Percentiles rank a stretch among this genome's conserved stretches.
Conservation (phyloP, 2,888 invertebrate genomes). For the Iselma pallidipennis region DNA sequence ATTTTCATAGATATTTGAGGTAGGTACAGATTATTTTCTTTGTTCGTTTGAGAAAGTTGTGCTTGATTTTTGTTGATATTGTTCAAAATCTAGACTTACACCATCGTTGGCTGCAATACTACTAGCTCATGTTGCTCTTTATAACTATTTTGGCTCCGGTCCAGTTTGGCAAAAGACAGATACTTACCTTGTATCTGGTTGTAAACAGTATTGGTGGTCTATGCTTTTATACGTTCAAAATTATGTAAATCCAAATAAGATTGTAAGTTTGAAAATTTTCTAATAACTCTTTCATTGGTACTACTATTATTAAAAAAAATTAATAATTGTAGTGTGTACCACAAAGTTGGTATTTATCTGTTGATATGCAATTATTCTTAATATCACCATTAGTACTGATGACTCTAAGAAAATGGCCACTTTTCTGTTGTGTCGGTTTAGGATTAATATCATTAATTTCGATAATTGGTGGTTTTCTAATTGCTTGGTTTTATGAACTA, state of each 20-base stretch:
- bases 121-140: slow-evolving; percentile 11
- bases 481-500: slow-evolving; percentile 13
- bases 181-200: neutral
- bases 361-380: slow-evolving; percentile 20
- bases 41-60: too few species aligned
- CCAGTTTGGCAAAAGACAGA: slow-evolving; percentile 17
- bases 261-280: slow-evolving; percentile 12
- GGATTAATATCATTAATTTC: too few species aligned
- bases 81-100: too few species aligned
- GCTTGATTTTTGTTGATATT: too few species aligned
- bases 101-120: slow-evolving; percentile 15
- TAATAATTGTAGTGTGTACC: slow-evolving; percentile 17
- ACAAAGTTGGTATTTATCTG: slow-evolving; percentile 20
- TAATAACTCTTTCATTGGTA: neutral
- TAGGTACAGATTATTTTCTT: too few species aligned
- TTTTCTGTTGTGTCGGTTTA: too few species aligned
- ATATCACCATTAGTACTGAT: slow-evolving; percentile 12
- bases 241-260: slow-evolving; percentile 11
- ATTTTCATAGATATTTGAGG: slow-evolving; percentile 19
- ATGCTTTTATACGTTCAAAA: slow-evolving; percentile 16
- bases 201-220: slow-evolving; percentile 17
- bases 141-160: slow-evolving; percentile 14
- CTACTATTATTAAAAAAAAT: neutral
- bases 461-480: slow-evolving; percentile 4
- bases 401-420: too few species aligned